Evolutionary conservation across 2,888 invertebrate genomes (phyloP).

Genomic region (Oscheius myriophilus): DNA sequence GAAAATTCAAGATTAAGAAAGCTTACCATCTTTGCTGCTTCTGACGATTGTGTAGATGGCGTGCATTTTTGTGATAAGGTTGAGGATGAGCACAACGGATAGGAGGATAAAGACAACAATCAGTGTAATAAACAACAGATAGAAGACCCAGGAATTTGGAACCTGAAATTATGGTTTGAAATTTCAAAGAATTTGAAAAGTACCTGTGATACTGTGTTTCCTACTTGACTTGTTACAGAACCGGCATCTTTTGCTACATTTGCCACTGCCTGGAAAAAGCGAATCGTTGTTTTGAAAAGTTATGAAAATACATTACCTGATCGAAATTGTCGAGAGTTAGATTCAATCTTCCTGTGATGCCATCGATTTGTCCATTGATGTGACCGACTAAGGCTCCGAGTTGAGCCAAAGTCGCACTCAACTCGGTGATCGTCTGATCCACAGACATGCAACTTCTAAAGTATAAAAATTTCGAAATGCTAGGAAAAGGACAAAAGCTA

Average conservation of each 20-base stretch:
- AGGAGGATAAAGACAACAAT: constrained; percentile 67
- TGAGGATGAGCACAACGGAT: constrained; percentile 63
- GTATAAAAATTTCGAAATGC: background rate
- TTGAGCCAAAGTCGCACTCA: constrained; percentile 66
- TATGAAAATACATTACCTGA: constrained; percentile 30
- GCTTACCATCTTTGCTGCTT: constrained; percentile 52
- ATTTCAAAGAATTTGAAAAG: background rate
- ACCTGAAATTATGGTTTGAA: constrained; percentile 44
- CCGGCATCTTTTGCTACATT: constrained; percentile 67
- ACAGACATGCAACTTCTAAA: constrained; percentile 58
- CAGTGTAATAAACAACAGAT: constrained; percentile 66
- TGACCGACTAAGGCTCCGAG: constrained; percentile 65
- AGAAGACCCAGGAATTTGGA: constrained; percentile 69
- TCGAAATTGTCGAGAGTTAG: constrained; percentile 68
- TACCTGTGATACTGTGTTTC: constrained; percentile 65
- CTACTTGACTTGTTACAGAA: constrained; percentile 66
- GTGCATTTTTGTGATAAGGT: constrained; percentile 62
- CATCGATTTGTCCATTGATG: constrained; percentile 67
- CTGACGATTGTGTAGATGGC: constrained; percentile 51
- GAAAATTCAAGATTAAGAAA: background rate
- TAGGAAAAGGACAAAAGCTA: constrained; percentile 2
- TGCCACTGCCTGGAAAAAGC: constrained; percentile 55
- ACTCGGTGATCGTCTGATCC: constrained; percentile 66
- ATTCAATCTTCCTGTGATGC: constrained; percentile 66
- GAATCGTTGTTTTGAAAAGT: background rate